phyloP scores from a whole-genome alignment of 2,113 vertebrate species.

The Tinamus guttatus region DNA sequence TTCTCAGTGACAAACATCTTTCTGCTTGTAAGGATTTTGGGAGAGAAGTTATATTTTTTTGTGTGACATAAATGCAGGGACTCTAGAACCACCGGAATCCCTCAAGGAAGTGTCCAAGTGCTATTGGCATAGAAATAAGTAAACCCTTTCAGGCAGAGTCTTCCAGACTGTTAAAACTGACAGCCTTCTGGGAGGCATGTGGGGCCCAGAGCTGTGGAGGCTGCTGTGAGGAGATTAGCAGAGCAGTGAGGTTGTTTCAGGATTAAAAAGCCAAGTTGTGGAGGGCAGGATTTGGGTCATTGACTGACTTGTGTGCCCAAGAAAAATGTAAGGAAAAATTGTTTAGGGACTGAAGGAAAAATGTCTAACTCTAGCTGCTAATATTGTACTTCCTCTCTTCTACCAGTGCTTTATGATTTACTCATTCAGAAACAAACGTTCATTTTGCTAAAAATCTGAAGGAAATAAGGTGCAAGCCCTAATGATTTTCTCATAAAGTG shows the following conservation, averaged over 20 bases:
- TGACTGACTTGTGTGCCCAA: neutral
- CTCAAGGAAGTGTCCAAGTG: neutral
- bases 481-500: neutral
- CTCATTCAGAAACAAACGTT: neutral
- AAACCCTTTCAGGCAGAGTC: neutral
- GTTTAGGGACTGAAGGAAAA: neutral
- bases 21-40: neutral
- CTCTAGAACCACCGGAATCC: neutral
- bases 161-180: neutral
- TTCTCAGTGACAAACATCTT: neutral
- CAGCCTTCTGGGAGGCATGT: neutral
- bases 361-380: neutral
- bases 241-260: neutral
- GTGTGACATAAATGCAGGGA: neutral
- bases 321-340: neutral
- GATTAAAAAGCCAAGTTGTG: neutral
- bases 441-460: neutral
- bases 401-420: neutral
- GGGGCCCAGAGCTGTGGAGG: neutral
- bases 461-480: neutral
- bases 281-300: neutral
- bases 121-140: neutral
- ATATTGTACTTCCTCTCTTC: neutral
- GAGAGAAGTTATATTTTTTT: neutral
- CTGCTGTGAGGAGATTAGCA: neutral